Base-by-base conservation (phyloP, 2,797 vertebrate genomes). In the Artibeus lituratus region DNA sequence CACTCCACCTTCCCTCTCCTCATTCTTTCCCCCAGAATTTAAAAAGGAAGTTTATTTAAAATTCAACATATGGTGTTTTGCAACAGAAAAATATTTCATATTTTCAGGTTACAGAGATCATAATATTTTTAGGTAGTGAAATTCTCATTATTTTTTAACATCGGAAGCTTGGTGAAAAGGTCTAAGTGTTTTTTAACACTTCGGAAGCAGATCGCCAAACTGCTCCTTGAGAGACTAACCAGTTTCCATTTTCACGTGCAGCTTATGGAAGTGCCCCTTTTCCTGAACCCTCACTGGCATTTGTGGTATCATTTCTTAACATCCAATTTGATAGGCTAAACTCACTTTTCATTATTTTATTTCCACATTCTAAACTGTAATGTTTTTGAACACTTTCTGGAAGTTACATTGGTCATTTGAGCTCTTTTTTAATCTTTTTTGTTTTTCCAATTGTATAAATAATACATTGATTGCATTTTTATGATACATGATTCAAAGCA, bases 1-100 rank as follows among this genome's bases (percentile, higher is more conserved):
- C 3, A 10, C 16, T 11, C 9, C 8, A 24, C 11, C 9, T 32
- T 42, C 32, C 7, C 2, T 51, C 11, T 7, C 44, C 10, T 87
- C 37, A 6, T 47, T 39, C 4, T 39, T 57, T 29, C 3, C 39
- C 19, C 44, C 10, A 69, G 18, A 15, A 51, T 67, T 81, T 76
- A 5, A 57, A 85, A 94, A 82, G 90, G 2, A 84, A 93, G 22
- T 83, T 88, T 55, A 82, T 65, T 85, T 97, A 90, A 35, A 94
- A 69, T 55, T 6, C 32, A 86, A 65, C 16, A 49, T 29, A 94
- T 86, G 18, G n/a, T 59, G 39, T 67, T 92, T 94, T 92, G 19
- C 24, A 90, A 37, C 35, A 95, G 67, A 47, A 95, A 87, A 26
- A 78, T 47, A 37, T 29, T 59, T 85, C 51, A 26, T 85, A 70